A percentile compares a stretch with the other conserved stretches of the same genome.
phyloP scores from a whole-genome alignment of 2,888 invertebrate genomes.

The Andrena chrysosceles region DNA sequence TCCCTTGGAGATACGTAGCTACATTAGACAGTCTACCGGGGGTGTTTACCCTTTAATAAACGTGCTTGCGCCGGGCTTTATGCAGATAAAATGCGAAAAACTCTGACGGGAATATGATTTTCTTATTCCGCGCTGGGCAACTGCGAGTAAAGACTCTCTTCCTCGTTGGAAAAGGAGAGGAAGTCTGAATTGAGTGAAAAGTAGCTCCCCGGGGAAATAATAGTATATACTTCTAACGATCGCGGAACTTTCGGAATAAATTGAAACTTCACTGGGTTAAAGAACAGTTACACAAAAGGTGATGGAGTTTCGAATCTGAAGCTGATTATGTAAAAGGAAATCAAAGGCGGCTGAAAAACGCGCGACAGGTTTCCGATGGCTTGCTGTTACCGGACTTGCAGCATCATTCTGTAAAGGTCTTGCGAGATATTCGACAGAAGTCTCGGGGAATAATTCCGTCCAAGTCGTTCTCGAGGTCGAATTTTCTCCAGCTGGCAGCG shows the following conservation, averaged over 20 bases:
- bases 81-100: conserved; percentile 22
- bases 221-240: conserved; percentile 8
- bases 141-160: not conserved
- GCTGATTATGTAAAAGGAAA: not conserved
- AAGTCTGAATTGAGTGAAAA: not conserved
- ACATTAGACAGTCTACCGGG: conserved; percentile 8
- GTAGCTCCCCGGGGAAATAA: not conserved
- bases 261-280: not conserved
- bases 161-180: not conserved
- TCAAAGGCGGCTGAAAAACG: not conserved
- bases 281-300: not conserved
- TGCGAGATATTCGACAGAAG: not conserved
- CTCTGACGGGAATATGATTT: conserved; percentile 10
- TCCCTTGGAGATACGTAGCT: conserved; percentile 26
- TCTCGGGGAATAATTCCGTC: no score
- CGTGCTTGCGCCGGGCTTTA: not conserved
- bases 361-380: not conserved
- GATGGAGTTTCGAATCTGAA: conserved; percentile 3
- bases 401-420: not conserved
- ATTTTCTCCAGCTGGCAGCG: conserved; percentile 1
- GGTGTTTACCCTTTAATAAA: conserved; percentile 38
- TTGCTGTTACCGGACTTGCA: not conserved
- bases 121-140: not conserved
- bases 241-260: conserved; percentile 28
- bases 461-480: not conserved